Evolutionary conservation across 2,888 invertebrate species (phyloP).

Genomic region (Aporophyla nigra): DNA sequence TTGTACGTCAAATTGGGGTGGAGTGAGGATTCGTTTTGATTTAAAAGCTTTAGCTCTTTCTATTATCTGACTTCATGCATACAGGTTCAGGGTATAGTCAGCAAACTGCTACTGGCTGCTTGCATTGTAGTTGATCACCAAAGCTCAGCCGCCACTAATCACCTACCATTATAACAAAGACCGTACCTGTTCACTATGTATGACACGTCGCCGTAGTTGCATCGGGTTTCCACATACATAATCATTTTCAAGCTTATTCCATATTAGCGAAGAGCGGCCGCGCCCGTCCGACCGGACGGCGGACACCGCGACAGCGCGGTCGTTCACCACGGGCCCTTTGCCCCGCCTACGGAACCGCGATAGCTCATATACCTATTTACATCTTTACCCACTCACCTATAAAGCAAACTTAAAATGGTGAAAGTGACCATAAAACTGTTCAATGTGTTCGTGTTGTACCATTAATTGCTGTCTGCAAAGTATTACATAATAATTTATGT

Average conservation of each 20-base stretch:
- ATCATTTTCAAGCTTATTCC: constrained; percentile 67
- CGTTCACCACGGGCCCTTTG: constrained; percentile 82
- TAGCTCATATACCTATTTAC: constrained; percentile 40
- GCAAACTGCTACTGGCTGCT: background rate
- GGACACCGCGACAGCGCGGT: constrained; percentile 70
- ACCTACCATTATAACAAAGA: constrained; percentile 49
- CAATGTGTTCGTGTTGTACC: background rate
- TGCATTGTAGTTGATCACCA: constrained; percentile 18
- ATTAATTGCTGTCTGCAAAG: constrained; percentile 1
- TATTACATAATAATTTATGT: constrained; percentile 14
- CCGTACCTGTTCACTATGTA: constrained; percentile 50
- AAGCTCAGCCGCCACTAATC: constrained; percentile 21
- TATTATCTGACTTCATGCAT: background rate
- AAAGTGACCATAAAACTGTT: constrained; percentile 31
- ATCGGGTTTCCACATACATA: constrained; percentile 60
- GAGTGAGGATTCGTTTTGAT: background rate
- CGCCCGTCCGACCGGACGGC: constrained; percentile 66
- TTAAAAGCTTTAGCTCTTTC: background rate
- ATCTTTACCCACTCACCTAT: constrained; percentile 57
- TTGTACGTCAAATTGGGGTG: background rate
- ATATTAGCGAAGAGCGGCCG: constrained; percentile 61
- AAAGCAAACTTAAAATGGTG: constrained; percentile 33
- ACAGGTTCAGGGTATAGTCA: background rate
- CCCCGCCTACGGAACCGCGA: constrained; percentile 74
- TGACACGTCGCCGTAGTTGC: constrained; percentile 43